Percentiles rank a stretch among this genome's conserved stretches.
Conservation (phyloP, 2,888 invertebrate genomes). For the Dasysyrphus tricinctus region DNA sequence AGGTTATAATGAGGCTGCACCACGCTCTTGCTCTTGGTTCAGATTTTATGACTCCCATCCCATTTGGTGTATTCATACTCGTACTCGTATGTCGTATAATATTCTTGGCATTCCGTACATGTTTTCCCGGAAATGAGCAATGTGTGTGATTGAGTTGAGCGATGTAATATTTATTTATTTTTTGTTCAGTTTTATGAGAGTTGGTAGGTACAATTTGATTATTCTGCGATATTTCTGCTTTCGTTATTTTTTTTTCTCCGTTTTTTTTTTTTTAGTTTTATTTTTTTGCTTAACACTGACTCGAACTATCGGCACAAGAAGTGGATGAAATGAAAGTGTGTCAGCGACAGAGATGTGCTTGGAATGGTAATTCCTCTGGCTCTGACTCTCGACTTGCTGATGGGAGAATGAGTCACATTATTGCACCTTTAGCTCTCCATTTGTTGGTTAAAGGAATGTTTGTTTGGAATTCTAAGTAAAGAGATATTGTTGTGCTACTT, state of each 20-base stretch:
- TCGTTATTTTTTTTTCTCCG: conserved; percentile 40
- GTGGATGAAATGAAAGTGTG: conserved; percentile 74
- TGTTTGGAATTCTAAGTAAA: conserved; percentile 45
- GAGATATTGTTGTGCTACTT: conserved; percentile 50
- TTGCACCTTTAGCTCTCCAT: conserved; percentile 56
- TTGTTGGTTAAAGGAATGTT: conserved; percentile 51
- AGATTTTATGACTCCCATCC: conserved; percentile 55
- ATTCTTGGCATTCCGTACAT: conserved; percentile 64
- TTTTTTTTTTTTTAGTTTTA: background rate
- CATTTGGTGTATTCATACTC: background rate
- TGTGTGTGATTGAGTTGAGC: conserved; percentile 58
- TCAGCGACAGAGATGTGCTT: conserved; percentile 65
- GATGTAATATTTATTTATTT: conserved; percentile 45
- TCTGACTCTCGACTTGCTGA: background rate
- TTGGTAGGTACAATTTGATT: conserved; percentile 53
- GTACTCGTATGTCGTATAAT: background rate
- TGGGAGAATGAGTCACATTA: conserved; percentile 63
- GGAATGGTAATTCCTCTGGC: conserved; percentile 69
- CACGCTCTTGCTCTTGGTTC: conserved; percentile 43
- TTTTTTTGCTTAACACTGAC: conserved; percentile 13
- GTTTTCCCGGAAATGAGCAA: conserved; percentile 68
- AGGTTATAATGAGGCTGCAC: conserved; percentile 63
- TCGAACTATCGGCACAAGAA: conserved; percentile 36
- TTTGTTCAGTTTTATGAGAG: conserved; percentile 53
- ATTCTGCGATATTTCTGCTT: conserved; percentile 65